Percentiles rank a stretch among this genome's conserved stretches.
These are phyloP conservation scores for Aradophagus sp. DNA, from an alignment of 1,140 invertebrate species.

Conservation along the genomic window DNA sequence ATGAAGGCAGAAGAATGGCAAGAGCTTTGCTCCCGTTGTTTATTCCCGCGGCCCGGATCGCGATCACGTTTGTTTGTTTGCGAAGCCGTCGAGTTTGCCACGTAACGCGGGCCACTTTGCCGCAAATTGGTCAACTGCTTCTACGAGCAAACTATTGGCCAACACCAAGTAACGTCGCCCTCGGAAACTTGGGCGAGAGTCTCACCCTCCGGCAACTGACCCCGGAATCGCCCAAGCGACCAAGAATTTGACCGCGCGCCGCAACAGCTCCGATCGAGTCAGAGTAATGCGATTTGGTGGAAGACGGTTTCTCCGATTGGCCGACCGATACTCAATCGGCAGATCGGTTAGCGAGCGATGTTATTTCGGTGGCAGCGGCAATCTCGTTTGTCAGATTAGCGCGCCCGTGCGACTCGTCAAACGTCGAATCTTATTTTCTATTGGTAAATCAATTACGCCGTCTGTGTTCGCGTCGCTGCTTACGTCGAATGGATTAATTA, in stretches of 20 bases:
- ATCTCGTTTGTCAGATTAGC: slow-evolving; percentile 56
- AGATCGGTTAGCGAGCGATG: slow-evolving; percentile 19
- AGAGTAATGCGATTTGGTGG: too few relatives aligned
- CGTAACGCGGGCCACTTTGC: slow-evolving; percentile 53
- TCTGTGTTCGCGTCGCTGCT: slow-evolving; percentile 18
- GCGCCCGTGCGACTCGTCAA: slow-evolving; percentile 22
- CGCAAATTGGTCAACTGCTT: slow-evolving; percentile 65
- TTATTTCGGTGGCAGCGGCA: slow-evolving; percentile 25
- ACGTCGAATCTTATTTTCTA: slow-evolving; percentile 49
- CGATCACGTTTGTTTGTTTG: slow-evolving; percentile 47
- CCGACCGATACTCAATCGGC: neutral
- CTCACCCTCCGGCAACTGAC: slow-evolving; percentile 56
- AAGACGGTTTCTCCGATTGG: too few relatives aligned
- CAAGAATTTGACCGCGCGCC: slow-evolving; percentile 58
- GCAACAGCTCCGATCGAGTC: too few relatives aligned
- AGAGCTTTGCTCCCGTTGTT: too few relatives aligned
- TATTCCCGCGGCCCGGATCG: too few relatives aligned
- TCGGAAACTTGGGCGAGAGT: slow-evolving; percentile 60
- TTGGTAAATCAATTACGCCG: slow-evolving; percentile 35
- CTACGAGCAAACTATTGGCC: slow-evolving; percentile 65
- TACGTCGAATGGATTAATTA: slow-evolving; percentile 32
- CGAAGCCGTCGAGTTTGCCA: slow-evolving; percentile 2
- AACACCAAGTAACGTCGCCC: slow-evolving; percentile 65
- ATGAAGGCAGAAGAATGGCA: too few relatives aligned
- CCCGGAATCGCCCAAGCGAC: slow-evolving; percentile 59